Evolutionary conservation across 2,888 invertebrate genomes (phyloP).

Genomic region (Halictus ligatus): DNA sequence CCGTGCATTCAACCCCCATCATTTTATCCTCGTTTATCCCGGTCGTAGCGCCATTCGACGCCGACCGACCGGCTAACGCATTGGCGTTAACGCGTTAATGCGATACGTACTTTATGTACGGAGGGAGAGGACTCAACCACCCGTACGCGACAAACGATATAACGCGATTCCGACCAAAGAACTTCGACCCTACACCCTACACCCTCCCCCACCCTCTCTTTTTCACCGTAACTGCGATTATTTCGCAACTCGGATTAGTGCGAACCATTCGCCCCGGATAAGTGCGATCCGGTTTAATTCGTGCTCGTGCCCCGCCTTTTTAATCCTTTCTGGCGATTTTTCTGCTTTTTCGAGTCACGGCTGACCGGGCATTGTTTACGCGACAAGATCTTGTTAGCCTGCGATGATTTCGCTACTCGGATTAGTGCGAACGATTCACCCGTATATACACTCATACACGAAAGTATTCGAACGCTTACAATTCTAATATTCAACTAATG

Average conservation of each 20-base stretch:
- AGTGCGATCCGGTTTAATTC: not conserved
- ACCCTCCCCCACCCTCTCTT: not conserved
- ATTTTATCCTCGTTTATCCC: constrained; percentile 79
- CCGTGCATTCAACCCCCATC: constrained; percentile 61
- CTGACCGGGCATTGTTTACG: not conserved
- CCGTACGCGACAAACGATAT: constrained; percentile 76
- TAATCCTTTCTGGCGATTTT: not conserved
- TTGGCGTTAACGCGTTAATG: constrained; percentile 80
- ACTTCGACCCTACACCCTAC: constrained; percentile 19
- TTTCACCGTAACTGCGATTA: not conserved
- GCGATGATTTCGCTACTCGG: not conserved
- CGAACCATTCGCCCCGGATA: not conserved
- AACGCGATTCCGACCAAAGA: constrained; percentile 67
- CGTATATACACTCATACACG: too few relatives aligned
- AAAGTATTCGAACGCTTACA: too few relatives aligned
- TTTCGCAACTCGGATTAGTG: not conserved
- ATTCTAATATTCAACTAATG: too few relatives aligned
- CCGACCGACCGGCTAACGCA: constrained; percentile 77
- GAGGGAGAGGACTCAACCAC: constrained; percentile 61
- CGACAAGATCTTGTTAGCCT: not conserved
- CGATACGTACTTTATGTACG: constrained; percentile 79
- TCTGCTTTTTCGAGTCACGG: not conserved
- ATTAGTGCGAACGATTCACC: not conserved
- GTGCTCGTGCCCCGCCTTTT: not conserved
- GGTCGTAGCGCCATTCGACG: constrained; percentile 76